Percentiles rank a stretch among this genome's conserved stretches.
Evolutionary conservation across 2,113 vertebrate genomes (phyloP).

Genomic region (Promerops cafer): DNA sequence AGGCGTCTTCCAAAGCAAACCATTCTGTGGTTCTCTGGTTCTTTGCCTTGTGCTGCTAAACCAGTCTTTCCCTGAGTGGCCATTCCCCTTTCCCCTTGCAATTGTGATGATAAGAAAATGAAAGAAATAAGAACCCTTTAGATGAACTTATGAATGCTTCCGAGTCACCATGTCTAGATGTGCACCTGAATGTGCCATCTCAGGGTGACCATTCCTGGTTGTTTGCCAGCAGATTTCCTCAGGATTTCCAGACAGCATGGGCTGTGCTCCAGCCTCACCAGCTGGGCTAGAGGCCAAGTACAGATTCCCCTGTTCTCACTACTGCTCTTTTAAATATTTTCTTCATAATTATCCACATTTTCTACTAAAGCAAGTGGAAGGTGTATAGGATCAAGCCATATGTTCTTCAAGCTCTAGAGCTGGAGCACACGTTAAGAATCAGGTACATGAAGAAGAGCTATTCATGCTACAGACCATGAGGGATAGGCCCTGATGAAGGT

Average conservation of each 20-base stretch:
- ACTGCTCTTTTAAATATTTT: background rate
- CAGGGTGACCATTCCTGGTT: background rate
- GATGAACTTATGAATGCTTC: background rate
- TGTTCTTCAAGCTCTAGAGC: background rate
- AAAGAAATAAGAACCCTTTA: background rate
- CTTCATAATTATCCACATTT: background rate
- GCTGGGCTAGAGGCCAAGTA: background rate
- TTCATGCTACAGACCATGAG: background rate
- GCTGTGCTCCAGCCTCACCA: background rate
- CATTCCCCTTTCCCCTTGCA: background rate
- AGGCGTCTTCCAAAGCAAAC: background rate
- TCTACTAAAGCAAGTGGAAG: background rate
- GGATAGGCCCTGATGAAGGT: background rate
- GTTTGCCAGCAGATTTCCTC: background rate
- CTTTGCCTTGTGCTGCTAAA: background rate
- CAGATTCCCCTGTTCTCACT: background rate
- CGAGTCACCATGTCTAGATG: background rate
- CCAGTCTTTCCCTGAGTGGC: background rate
- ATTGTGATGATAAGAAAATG: background rate
- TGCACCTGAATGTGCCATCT: background rate
- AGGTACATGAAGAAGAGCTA: background rate
- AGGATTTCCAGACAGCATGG: fast-evolving
- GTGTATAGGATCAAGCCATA: background rate
- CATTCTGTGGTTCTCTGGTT: background rate
- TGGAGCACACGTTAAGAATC: background rate